Base-by-base conservation (phyloP, 2,888 invertebrate genomes). In the Danaus chrysippus region DNA sequence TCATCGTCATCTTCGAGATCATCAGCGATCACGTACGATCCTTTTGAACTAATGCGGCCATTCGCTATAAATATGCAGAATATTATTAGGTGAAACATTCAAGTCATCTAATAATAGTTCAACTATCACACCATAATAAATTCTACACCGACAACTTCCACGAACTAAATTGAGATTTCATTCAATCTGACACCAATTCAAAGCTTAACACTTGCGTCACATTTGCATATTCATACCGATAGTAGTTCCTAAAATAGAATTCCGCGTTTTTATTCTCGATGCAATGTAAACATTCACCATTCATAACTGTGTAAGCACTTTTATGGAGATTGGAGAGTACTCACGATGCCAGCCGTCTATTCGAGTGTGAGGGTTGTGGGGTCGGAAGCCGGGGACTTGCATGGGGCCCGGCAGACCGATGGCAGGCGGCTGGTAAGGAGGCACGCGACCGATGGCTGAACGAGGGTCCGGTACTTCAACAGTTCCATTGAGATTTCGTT, bases 371-470 rank as follows among this genome's bases (percentile, higher is more conserved):
- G 83, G 79, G 61, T 82, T 82, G 71, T 87, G 83, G 1, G 87
- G 81, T 64, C 87, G 83, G 69, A 82, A 87, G 43, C 87, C 78
- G 12, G 74, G 87, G 69, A 64, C 79, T 67, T 68, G 92, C 82
- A 73, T 83, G 74, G 66, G 83, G 73, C 68, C 92, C 80, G 68
- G 86, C 78, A 68, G 92, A 77, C 71, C 93, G 78, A 67, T 92
- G 41, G 68, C 92, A 84, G 73, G 93, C 81, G 75, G 92, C 72
- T 92, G 92, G 71, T 91, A 88, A 0, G 91, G 91, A 1, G 91
- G 85, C 60, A 92, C 91, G 42, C 86, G 83, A 63, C 88, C 87
- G 52, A 83, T 72, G 41, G 83, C 84, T 11, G 86, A 89, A 44
- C 88, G 80, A 19, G 81, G 80, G 73, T 88, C 89, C 11, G 86